These are phyloP conservation scores for Myioborus miniatus DNA, from an alignment of 2,797 vertebrate genomes.

Conservation along the genomic window DNA sequence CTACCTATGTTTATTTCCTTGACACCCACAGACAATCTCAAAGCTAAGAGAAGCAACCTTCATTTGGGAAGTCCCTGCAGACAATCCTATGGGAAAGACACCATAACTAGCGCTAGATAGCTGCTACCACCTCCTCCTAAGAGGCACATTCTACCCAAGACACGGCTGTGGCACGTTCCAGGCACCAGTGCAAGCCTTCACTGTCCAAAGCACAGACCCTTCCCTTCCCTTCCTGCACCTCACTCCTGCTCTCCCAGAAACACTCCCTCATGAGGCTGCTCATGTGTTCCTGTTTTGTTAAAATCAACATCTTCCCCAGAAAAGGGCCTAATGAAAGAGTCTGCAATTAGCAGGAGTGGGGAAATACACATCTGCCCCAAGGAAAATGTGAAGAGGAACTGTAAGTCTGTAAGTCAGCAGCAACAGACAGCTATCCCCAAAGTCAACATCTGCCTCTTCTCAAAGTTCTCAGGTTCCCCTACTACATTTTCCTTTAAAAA, in stretches of 20 bases:
- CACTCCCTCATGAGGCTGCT: fast-evolving
- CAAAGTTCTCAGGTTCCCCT: not conserved
- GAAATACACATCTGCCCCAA: not conserved
- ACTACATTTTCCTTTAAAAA: not conserved
- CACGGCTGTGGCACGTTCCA: not conserved
- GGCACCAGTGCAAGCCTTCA: not conserved
- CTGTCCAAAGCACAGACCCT: not conserved
- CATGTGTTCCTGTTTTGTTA: not conserved
- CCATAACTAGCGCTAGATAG: not conserved
- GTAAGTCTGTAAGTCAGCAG: not conserved
- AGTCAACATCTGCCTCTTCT: not conserved
- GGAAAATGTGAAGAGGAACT: not conserved
- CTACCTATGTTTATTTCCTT: not conserved
- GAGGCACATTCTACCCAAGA: not conserved
- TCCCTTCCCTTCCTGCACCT: not conserved
- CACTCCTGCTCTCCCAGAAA: not conserved
- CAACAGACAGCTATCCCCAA: not conserved
- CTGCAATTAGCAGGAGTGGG: not conserved
- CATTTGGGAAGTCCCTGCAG: not conserved
- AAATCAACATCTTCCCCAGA: not conserved
- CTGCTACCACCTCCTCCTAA: not conserved
- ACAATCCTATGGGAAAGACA: not conserved
- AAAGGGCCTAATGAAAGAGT: not conserved
- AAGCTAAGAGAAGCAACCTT: not conserved
- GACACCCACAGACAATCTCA: not conserved